Percentiles rank a stretch among this genome's conserved stretches.
These are phyloP conservation scores for Sphenopsis melanotis DNA, from an alignment of 2,797 vertebrate species.

Conservation along the genomic window DNA sequence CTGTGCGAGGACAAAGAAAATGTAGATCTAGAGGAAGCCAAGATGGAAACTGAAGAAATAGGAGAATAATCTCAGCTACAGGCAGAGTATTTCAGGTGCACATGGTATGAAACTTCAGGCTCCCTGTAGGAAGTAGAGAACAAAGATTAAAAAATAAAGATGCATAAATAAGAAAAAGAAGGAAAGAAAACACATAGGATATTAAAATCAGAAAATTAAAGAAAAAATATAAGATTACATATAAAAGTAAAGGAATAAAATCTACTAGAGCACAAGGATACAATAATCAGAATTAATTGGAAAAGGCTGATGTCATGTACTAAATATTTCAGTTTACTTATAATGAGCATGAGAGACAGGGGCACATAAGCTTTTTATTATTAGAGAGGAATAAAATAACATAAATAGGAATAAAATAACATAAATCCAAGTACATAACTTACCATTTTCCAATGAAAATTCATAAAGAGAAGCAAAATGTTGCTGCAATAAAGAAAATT, in stretches of 20 bases:
- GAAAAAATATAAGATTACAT: rapidly evolving
- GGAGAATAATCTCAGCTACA: background rate
- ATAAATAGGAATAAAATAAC: background rate
- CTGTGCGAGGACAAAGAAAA: background rate
- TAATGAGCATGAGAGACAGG: background rate
- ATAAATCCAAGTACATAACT: background rate
- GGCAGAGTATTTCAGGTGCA: background rate
- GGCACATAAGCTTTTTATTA: background rate
- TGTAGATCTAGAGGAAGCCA: background rate
- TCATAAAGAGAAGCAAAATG: background rate
- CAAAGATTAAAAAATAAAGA: background rate
- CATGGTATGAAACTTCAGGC: background rate
- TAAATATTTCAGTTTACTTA: background rate
- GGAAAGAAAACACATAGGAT: rapidly evolving
- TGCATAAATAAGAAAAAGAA: background rate
- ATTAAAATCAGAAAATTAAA: background rate
- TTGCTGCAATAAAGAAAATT: background rate
- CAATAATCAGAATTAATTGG: background rate
- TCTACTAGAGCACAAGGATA: background rate
- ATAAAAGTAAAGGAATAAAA: background rate
- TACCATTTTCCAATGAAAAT: background rate
- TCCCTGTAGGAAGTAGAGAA: background rate
- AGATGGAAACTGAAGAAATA: background rate
- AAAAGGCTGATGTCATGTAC: background rate
- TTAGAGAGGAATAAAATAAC: background rate